Conservation (phyloP, 2,113 vertebrate genomes). For the Cyprinodon tularosa region DNA sequence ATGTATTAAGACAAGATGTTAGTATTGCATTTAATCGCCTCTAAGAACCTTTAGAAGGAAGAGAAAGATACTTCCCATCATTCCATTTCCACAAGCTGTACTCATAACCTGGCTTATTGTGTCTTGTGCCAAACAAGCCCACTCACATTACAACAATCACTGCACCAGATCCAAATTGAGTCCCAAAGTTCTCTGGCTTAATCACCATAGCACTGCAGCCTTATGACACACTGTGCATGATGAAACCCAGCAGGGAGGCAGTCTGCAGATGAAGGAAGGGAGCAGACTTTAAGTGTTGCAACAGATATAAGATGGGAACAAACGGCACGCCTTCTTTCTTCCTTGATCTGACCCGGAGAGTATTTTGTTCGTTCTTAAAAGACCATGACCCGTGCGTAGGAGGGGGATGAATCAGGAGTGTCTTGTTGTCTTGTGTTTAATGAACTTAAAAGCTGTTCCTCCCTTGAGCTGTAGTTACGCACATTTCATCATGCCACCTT, state of each 20-base stretch:
- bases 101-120: slow-evolving; percentile 36
- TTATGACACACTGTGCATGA: slow-evolving; percentile 72
- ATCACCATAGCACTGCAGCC: slow-evolving; percentile 65
- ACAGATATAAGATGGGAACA: slow-evolving; percentile 67
- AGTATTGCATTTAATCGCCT: slow-evolving; percentile 9
- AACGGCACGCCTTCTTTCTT: slow-evolving; percentile 63
- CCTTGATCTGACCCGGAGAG: slow-evolving; percentile 61
- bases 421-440: slow-evolving; percentile 63
- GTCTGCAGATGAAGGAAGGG: slow-evolving; percentile 42
- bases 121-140: slow-evolving; percentile 31
- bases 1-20: slow-evolving; percentile 1
- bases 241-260: slow-evolving; percentile 75
- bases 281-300: slow-evolving; percentile 66
- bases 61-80: slow-evolving; percentile 2
- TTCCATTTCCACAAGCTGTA: slow-evolving; percentile 28
- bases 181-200: slow-evolving; percentile 59
- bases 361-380: slow-evolving; percentile 67
- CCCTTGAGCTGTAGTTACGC: slow-evolving; percentile 40
- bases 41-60: slow-evolving; percentile 18
- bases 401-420: slow-evolving; percentile 64
- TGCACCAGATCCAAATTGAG: slow-evolving; percentile 57
- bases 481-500: slow-evolving; percentile 70
- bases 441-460: slow-evolving; percentile 36
- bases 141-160: slow-evolving; percentile 57
- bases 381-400: slow-evolving; percentile 65